Conservation (phyloP, 2,888 invertebrate species). For the Cantharis rustica region DNA sequence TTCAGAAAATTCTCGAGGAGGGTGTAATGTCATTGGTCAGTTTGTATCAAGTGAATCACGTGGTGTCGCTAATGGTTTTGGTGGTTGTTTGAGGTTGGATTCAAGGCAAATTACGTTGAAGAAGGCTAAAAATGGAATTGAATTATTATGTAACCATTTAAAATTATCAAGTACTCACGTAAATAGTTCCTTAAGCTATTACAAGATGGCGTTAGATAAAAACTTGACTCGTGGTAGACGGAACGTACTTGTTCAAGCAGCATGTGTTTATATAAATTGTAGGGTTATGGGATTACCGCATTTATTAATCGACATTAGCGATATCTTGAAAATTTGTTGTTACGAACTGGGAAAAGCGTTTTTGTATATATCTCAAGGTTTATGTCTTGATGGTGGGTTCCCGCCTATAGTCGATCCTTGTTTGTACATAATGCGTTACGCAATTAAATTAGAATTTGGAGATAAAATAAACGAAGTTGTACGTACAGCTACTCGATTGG, state of each 20-base stretch:
- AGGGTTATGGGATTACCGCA: constrained; percentile 93
- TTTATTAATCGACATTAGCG: constrained; percentile 95
- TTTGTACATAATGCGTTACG: constrained; percentile 92
- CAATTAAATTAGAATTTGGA: constrained; percentile 89
- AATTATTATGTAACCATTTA: constrained; percentile 83
- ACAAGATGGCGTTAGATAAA: constrained; percentile 86
- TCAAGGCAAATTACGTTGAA: constrained; percentile 90
- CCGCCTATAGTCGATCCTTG: constrained; percentile 81
- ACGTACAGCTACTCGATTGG: constrained; percentile 90
- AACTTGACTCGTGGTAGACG: constrained; percentile 91
- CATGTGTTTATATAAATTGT: constrained; percentile 97
- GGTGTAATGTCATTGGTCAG: constrained; percentile 86
- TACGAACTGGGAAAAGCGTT: constrained; percentile 94
- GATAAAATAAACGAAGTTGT: constrained; percentile 93
- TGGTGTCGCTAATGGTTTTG: constrained; percentile 79
- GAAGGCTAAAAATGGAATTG: constrained; percentile 86
- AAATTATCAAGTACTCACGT: constrained; percentile 88
- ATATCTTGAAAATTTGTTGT: constrained; percentile 93
- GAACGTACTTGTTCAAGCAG: constrained; percentile 89
- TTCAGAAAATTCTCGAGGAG: constrained; percentile 89
- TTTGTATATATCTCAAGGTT: constrained; percentile 81
- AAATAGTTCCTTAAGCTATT: constrained; percentile 92
- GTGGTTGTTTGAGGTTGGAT: constrained; percentile 82
- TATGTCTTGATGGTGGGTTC: constrained; percentile 72
- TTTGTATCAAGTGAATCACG: constrained; percentile 90